A percentile compares a stretch with the other conserved stretches of the same genome.
These are phyloP conservation scores for Glossosoma conforme DNA, from an alignment of 1,140 invertebrate genomes.

Conservation along the genomic window DNA sequence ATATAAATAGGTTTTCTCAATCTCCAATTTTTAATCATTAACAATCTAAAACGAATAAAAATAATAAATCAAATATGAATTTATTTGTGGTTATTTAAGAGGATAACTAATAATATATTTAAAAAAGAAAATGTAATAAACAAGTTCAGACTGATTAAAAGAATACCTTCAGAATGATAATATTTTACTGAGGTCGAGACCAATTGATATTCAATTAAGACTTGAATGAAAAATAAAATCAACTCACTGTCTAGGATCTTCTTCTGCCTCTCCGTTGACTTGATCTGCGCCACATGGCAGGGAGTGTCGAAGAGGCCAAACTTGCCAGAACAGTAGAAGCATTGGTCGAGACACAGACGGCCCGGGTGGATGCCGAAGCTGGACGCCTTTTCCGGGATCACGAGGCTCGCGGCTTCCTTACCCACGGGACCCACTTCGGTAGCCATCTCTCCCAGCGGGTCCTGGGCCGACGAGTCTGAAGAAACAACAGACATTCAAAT, in stretches of 20 bases:
- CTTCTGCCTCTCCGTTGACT: conserved; percentile 69
- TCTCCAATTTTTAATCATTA: too few relatives aligned
- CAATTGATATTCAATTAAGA: neutral
- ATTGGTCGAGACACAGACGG: conserved; percentile 72
- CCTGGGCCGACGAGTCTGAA: conserved; percentile 37
- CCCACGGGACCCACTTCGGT: conserved; percentile 51
- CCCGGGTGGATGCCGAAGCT: conserved; percentile 80
- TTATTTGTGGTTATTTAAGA: too few relatives aligned
- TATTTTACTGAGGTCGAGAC: too few relatives aligned
- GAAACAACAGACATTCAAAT: conserved; percentile 7
- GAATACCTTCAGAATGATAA: too few relatives aligned
- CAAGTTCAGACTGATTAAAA: too few relatives aligned
- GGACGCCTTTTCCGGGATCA: conserved; percentile 80
- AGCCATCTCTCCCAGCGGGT: conserved; percentile 40
- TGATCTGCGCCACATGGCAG: conserved; percentile 79
- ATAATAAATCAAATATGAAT: too few relatives aligned
- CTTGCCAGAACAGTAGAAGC: conserved; percentile 78
- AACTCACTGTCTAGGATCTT: conserved; percentile 66
- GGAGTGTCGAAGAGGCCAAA: conserved; percentile 80
- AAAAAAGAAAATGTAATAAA: too few relatives aligned
- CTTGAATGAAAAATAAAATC: neutral
- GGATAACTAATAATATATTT: too few relatives aligned
- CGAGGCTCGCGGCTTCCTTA: conserved; percentile 58
- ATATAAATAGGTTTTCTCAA: too few relatives aligned
- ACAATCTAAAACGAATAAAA: too few relatives aligned